A percentile compares a stretch with the other conserved stretches of the same genome.
phyloP scores from a whole-genome alignment of 2,888 invertebrate species.

The Muscina levida region DNA sequence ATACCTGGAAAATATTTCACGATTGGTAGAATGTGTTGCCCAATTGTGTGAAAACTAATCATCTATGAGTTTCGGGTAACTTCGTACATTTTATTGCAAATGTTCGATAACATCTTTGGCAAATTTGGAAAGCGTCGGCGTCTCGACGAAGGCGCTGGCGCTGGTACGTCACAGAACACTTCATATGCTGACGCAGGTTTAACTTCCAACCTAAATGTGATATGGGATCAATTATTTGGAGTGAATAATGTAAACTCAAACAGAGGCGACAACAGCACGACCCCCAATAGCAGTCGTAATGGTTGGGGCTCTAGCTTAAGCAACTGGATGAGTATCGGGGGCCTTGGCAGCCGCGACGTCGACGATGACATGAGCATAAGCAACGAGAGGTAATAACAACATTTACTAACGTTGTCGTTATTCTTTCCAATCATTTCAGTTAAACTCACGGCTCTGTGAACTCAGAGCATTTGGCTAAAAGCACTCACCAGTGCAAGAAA shows the following conservation, averaged over 20 bases:
- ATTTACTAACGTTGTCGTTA: conserved; percentile 11
- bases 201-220: conserved; percentile 52
- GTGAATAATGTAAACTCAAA: conserved; percentile 43
- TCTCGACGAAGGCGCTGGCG: conserved; percentile 68
- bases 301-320: not conserved
- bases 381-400: conserved; percentile 52
- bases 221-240: conserved; percentile 63
- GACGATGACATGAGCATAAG: conserved; percentile 34
- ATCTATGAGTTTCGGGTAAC: not conserved
- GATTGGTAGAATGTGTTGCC: too few species aligned
- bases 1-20: too few species aligned
- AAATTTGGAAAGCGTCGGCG: conserved; percentile 77
- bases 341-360: conserved; percentile 31
- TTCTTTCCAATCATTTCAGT: conserved; percentile 47
- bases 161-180: conserved; percentile 47
- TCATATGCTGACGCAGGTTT: conserved; percentile 18
- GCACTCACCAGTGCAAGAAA: not conserved
- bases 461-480: not conserved
- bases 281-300: conserved; percentile 12
- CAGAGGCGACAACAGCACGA: conserved; percentile 25
- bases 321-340: conserved; percentile 5
- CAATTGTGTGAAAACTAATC: too few species aligned
- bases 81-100: conserved; percentile 53
- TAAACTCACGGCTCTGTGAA: not conserved
- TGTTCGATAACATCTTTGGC: conserved; percentile 75